A percentile compares a stretch with the other conserved stretches of the same genome.
These are phyloP conservation scores for Phortica okadai DNA, from an alignment of 2,888 invertebrate species.

Conservation along the genomic window DNA sequence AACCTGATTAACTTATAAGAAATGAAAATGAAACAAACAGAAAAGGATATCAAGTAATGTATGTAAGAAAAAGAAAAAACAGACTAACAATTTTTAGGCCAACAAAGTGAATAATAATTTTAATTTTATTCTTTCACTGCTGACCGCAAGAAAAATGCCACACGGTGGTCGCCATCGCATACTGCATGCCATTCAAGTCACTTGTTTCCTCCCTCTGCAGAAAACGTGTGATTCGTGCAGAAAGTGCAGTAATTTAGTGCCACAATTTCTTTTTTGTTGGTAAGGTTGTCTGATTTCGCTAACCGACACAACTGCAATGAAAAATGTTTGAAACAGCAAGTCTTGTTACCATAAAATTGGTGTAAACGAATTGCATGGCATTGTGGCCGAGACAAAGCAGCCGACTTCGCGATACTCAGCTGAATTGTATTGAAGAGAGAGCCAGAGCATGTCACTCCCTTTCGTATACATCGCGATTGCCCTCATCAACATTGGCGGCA, in stretches of 20 bases:
- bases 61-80: background rate
- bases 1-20: conserved; percentile 6
- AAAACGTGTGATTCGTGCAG: background rate
- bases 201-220: background rate
- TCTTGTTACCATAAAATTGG: conserved; percentile 75
- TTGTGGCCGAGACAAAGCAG: conserved; percentile 13
- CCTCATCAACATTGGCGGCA: conserved; percentile 31
- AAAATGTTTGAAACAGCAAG: conserved; percentile 27
- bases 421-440: background rate
- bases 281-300: background rate
- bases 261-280: background rate
- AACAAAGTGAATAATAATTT: background rate
- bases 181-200: background rate
- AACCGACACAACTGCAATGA: conserved; percentile 22
- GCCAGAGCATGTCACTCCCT: background rate
- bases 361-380: conserved; percentile 74
- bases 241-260: conserved; percentile 32
- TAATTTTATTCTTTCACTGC: background rate
- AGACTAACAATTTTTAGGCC: background rate
- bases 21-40: background rate
- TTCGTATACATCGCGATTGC: conserved; percentile 27
- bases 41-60: background rate
- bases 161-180: conserved; percentile 4
- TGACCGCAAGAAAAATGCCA: conserved; percentile 13
- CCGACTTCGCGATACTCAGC: background rate